Percentiles rank a stretch among this genome's conserved stretches.
Evolutionary conservation across 2,888 invertebrate genomes (phyloP).

Genomic region (Kryphioiulus occultus): DNA sequence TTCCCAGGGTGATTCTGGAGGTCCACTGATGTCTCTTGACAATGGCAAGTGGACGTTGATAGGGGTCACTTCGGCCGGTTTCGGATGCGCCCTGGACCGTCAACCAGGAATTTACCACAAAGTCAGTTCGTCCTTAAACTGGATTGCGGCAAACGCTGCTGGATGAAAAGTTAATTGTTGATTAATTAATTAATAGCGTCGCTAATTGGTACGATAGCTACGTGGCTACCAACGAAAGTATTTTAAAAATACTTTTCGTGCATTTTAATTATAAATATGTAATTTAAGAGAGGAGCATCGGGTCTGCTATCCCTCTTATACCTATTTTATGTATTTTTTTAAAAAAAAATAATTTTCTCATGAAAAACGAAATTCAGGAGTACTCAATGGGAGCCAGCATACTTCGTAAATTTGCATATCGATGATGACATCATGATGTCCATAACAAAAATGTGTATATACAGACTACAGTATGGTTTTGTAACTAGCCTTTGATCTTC

Average conservation of each 20-base stretch:
- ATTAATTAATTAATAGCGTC: not conserved
- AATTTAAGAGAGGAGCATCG: not conserved
- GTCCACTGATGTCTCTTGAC: conserved; percentile 74
- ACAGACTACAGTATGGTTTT: too few relatives aligned
- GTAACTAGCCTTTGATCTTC: too few relatives aligned
- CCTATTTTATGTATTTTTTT: not conserved
- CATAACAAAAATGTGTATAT: too few relatives aligned
- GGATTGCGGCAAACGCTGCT: conserved; percentile 58
- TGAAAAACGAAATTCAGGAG: not conserved
- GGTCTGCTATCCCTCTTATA: too few relatives aligned
- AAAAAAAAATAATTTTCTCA: not conserved
- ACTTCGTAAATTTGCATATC: too few relatives aligned
- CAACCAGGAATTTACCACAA: conserved; percentile 89
- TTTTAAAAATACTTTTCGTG: not conserved
- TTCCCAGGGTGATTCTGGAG: conserved; percentile 79
- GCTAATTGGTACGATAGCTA: not conserved
- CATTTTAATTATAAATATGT: not conserved
- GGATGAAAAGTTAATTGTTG: conserved; percentile 30
- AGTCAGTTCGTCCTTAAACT: conserved; percentile 64
- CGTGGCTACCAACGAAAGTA: not conserved
- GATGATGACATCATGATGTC: too few relatives aligned
- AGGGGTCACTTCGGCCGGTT: conserved; percentile 85
- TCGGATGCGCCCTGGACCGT: conserved; percentile 83
- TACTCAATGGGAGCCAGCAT: not conserved
- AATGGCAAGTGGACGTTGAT: conserved; percentile 76